Evolutionary conservation across 2,113 vertebrate species (phyloP).

Genomic region (Crotalus viridis): DNA sequence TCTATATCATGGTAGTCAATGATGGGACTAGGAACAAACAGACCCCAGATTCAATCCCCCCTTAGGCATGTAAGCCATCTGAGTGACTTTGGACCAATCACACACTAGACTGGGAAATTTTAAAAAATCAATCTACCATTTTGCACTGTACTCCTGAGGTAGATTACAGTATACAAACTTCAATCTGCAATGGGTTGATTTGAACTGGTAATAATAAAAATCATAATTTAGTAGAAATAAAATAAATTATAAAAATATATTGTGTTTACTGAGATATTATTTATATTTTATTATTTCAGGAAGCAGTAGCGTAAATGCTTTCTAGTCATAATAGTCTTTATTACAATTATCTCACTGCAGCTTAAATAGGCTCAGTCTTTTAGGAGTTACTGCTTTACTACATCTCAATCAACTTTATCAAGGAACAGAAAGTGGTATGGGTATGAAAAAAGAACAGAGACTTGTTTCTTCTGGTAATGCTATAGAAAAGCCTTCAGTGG

Average conservation of each 20-base stretch:
- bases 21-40: no score
- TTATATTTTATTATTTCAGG: neutral
- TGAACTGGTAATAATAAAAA: no score
- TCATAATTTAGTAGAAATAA: neutral
- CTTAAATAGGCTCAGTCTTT: neutral
- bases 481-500: neutral
- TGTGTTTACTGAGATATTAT: neutral
- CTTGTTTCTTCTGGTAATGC: neutral
- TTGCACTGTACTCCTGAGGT: no score
- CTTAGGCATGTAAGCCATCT: no score
- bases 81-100: no score
- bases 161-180: no score
- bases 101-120: no score
- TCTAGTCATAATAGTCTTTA: slow-evolving; percentile 26
- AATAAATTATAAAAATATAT: neutral
- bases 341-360: neutral
- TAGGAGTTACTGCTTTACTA: neutral
- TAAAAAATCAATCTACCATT: no score
- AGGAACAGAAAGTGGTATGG: neutral
- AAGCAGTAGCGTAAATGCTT: neutral
- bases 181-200: no score
- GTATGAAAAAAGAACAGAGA: neutral
- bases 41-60: no score
- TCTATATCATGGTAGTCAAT: neutral
- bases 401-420: neutral